Evolutionary conservation across 2,888 invertebrate species (phyloP), one percentile per base, ranked within the genome.

Genomic region (Plagodis pulveraria): DNA sequence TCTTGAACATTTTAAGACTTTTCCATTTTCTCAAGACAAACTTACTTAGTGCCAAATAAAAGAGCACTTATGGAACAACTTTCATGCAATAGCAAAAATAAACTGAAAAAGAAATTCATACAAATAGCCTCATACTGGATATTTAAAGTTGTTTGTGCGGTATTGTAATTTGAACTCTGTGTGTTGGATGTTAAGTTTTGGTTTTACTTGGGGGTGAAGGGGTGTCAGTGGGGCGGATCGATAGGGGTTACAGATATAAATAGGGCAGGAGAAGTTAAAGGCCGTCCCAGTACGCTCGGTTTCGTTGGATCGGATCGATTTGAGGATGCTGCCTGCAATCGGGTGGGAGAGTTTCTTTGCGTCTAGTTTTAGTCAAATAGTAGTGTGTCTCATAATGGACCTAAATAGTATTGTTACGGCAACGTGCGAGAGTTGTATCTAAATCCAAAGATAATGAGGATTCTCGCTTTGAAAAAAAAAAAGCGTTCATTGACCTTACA

Each of bases 211-310:
- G 69, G 72, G 72, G 62, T 58, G 72, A 71, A 80, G 78, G 77
- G 85, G 85, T 84, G 84, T 89, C 81, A 90, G 86, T 91, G 86
- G 91, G 87, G 83, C 91, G 72, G 87, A 86, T 91, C 91, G 88
- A 91, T 91, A 87, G 81, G 79, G 84, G 86, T 84, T 86, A 87
- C 83, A 78, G 83, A 83, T 87, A 90, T 90, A 90, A 87, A 91
- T 91, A 90, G 90, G 87, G 83, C 88, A 85, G 76, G 75, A 76
- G 78, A 86, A 88, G 81, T 87, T 83, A 75, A 67, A 80, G 78
- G 78, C 76, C 73, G 73, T 62, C 67, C 73, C 74, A 74, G 72
- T 78, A 81, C 85, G 80, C 81, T 86, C 84, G 77, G 85, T 88
- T 89, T 88, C 85, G 77, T 83, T 87, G 67, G 76, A 66, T 70